These are phyloP conservation scores for rabbit (Oryctolagus cuniculus) DNA, from an alignment of 2,113 vertebrate species.

Conservation along the genomic window mOryCun1.1 NC_091435.1:114897001-114897500, in stretches of 20 bases:
- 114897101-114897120: background rate
- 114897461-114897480: background rate
- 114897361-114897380: background rate
- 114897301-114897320: background rate
- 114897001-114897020: background rate
- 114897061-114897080: background rate
- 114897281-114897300: background rate
- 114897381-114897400: background rate
- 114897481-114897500: background rate
- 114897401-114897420: background rate
- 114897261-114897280: background rate
- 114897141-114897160: background rate
- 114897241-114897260: background rate
- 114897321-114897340: background rate
- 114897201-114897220: background rate
- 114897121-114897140: background rate
- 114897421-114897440: background rate
- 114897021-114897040: fast-evolving
- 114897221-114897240: background rate
- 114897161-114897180: background rate
- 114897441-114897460: background rate
- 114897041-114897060: background rate
- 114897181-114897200: background rate
- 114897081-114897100: background rate
- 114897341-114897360: background rate